Conservation (phyloP, 2,888 invertebrate genomes). For the Chelonus formosanus region DNA sequence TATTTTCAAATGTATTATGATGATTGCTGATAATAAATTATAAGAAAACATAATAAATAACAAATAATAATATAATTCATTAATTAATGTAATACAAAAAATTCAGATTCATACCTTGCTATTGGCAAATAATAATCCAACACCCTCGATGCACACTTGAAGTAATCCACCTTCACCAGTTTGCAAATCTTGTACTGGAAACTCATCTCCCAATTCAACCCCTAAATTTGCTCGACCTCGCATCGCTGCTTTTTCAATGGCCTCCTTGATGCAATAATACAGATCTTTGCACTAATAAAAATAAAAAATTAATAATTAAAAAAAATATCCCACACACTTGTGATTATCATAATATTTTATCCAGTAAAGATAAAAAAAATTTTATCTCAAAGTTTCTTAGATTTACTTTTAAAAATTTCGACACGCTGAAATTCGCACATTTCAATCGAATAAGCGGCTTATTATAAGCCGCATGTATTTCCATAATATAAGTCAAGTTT, state of each 20-base stretch:
- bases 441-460: too few species aligned
- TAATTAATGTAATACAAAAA: too few species aligned
- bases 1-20: too few species aligned
- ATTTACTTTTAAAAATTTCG: too few species aligned
- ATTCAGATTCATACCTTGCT: slow-evolving; percentile 85
- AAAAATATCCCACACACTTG: background rate
- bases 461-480: too few species aligned
- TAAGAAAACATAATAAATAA: slow-evolving; percentile 32
- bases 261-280: slow-evolving; percentile 98
- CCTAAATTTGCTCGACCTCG: slow-evolving; percentile 79
- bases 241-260: slow-evolving; percentile 89
- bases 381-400: too few species aligned
- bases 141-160: slow-evolving; percentile 99
- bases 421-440: too few species aligned
- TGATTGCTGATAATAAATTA: slow-evolving; percentile 38
- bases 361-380: too few species aligned
- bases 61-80: too few species aligned
- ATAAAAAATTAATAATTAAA: background rate
- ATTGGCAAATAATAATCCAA: slow-evolving; percentile 97
- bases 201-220: slow-evolving; percentile 90
- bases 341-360: background rate
- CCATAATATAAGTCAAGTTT: too few species aligned
- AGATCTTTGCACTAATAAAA: slow-evolving; percentile 90
- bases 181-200: slow-evolving; percentile 97
- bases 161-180: slow-evolving; percentile 97